These are phyloP conservation scores for Nasonia longicornis DNA, from an alignment of 1,140 invertebrate species.

Conservation along the genomic window DNA sequence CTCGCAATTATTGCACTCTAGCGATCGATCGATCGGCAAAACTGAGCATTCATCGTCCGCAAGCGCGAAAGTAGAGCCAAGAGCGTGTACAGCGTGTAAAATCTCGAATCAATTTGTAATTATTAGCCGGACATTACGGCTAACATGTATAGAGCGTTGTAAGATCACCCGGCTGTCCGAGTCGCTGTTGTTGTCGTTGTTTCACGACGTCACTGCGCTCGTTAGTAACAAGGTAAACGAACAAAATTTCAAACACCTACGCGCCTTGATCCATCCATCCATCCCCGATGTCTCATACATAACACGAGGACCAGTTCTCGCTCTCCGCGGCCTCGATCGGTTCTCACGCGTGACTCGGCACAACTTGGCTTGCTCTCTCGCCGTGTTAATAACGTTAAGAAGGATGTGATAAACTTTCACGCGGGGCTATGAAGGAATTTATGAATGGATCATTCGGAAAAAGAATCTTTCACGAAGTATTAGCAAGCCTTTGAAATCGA, in stretches of 20 bases:
- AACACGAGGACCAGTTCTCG: slow-evolving; percentile 10
- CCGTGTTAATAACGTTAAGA: slow-evolving; percentile 64
- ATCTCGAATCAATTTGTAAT: slow-evolving; percentile 40
- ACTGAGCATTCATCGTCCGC: neutral
- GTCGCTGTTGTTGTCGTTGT: neutral
- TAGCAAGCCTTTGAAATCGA: neutral
- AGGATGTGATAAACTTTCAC: slow-evolving; percentile 28
- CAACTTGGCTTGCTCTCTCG: slow-evolving; percentile 50
- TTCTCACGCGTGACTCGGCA: slow-evolving; percentile 60
- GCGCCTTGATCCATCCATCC: neutral
- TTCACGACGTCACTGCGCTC: slow-evolving; percentile 10
- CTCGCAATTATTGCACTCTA: too few species aligned
- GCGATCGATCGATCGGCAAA: neutral
- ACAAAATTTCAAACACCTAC: slow-evolving; percentile 45
- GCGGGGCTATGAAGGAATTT: neutral
- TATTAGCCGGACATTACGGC: slow-evolving; percentile 16
- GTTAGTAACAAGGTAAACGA: slow-evolving; percentile 36
- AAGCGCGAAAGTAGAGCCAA: too few species aligned
- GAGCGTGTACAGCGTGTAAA: neutral
- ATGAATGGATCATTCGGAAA: slow-evolving; percentile 4
- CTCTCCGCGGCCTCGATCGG: slow-evolving; percentile 30
- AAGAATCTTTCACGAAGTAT: too few species aligned
- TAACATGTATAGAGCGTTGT: slow-evolving; percentile 13
- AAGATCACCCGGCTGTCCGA: slow-evolving; percentile 43
- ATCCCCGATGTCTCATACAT: neutral